A percentile compares a stretch with the other conserved stretches of the same genome.
Evolutionary conservation across 2,113 vertebrate genomes (phyloP).

Genomic region (Lepisosteus oculatus): DNA sequence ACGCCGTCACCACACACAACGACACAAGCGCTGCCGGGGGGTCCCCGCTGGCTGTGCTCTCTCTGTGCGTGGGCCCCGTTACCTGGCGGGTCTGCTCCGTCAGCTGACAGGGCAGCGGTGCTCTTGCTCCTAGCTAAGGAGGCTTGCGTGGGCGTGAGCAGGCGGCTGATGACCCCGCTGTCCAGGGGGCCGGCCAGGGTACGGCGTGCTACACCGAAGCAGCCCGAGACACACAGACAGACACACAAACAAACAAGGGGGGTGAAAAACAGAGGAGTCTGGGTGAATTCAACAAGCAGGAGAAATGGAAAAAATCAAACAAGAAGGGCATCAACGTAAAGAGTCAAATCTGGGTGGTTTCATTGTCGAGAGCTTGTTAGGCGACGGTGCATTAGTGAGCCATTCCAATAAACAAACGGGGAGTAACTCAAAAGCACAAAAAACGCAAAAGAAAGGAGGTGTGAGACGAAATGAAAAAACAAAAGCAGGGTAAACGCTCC

Average conservation of each 20-base stretch:
- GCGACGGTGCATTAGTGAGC: slow-evolving; percentile 46
- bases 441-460: slow-evolving; percentile 20
- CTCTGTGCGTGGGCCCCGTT: slow-evolving; percentile 53
- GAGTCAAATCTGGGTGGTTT: slow-evolving; percentile 45
- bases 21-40: slow-evolving; percentile 15
- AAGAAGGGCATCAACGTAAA: slow-evolving; percentile 29
- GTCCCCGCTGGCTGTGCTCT: slow-evolving; percentile 35
- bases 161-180: slow-evolving; percentile 79
- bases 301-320: slow-evolving; percentile 33
- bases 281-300: slow-evolving; percentile 53
- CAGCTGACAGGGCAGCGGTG: slow-evolving; percentile 73
- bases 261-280: slow-evolving; percentile 49
- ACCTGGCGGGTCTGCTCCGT: slow-evolving; percentile 83
- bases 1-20: slow-evolving; percentile 28
- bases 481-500: slow-evolving; percentile 19
- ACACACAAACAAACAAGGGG: slow-evolving; percentile 26
- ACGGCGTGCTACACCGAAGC: slow-evolving; percentile 76
- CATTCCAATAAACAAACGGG: background rate
- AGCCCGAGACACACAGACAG: slow-evolving; percentile 40
- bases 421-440: slow-evolving; percentile 11
- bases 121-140: slow-evolving; percentile 94
- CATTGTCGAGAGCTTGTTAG: slow-evolving; percentile 19
- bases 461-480: slow-evolving; percentile 3
- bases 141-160: slow-evolving; percentile 85
- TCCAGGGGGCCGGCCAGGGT: slow-evolving; percentile 71